phyloP scores from a whole-genome alignment of 2,888 invertebrate species.

The Brachycybe producta region DNA sequence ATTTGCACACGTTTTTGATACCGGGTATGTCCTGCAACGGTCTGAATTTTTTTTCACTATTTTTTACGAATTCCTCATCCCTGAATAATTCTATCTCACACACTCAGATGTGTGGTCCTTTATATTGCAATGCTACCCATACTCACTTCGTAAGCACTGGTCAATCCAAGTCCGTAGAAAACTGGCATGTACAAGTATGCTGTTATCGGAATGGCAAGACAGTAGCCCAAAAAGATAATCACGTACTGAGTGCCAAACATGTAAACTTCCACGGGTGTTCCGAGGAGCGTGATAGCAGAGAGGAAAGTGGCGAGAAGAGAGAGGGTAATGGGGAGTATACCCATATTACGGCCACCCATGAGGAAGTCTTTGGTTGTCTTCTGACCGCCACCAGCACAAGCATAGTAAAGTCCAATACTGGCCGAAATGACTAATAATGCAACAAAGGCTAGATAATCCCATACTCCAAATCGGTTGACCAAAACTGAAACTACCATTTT shows the following conservation, averaged over 20 bases:
- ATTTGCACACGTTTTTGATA: no score
- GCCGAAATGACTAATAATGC: constrained; percentile 22
- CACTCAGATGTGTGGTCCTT: no score
- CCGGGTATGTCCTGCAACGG: no score
- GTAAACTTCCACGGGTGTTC: constrained; percentile 87
- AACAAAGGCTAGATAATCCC: constrained; percentile 25
- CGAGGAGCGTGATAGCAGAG: constrained; percentile 77
- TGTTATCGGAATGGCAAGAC: constrained; percentile 34
- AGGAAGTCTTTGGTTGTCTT: constrained; percentile 23
- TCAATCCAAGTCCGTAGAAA: constrained; percentile 66
- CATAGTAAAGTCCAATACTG: constrained; percentile 24
- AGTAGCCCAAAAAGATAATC: constrained; percentile 30
- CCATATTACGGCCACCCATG: constrained; percentile 51
- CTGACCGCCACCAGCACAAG: constrained; percentile 21
- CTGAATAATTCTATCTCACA: no score
- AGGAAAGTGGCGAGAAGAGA: constrained; percentile 65
- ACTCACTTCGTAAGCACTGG: constrained; percentile 75
- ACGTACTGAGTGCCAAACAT: constrained; percentile 64
- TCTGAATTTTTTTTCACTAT: no score
- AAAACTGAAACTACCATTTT: constrained; percentile 3
- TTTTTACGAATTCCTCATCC: no score
- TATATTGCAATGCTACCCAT: no score
- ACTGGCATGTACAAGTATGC: constrained; percentile 70
- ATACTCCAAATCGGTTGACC: constrained; percentile 20
- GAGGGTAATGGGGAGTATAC: constrained; percentile 74